A percentile compares a stretch with the other conserved stretches of the same genome.
These are phyloP conservation scores for Metopia argyrocephala DNA, from an alignment of 2,888 invertebrate genomes.

Conservation along the genomic window DNA sequence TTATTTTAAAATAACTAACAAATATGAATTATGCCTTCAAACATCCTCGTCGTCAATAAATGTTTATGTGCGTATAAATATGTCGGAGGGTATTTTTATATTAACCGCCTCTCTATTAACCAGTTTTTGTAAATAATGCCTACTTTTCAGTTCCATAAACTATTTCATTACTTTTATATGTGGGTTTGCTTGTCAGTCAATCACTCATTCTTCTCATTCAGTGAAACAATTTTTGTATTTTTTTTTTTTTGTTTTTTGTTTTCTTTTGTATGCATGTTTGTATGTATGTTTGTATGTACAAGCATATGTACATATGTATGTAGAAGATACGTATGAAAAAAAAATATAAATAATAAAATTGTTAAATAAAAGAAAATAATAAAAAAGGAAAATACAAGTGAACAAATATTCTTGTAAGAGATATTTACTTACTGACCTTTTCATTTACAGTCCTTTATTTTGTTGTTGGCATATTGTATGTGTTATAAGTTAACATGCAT, in stretches of 20 bases:
- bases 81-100: background rate
- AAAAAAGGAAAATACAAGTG: background rate
- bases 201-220: slow-evolving; percentile 6
- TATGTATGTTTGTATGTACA: background rate
- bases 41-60: background rate
- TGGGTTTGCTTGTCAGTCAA: background rate
- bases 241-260: slow-evolving; percentile 6
- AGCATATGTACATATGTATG: background rate
- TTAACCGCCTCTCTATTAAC: slow-evolving; percentile 18
- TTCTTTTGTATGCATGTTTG: background rate
- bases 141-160: slow-evolving; percentile 30
- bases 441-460: slow-evolving; percentile 24
- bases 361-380: slow-evolving; percentile 21
- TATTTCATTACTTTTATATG: slow-evolving; percentile 9
- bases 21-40: too few species aligned
- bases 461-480: background rate
- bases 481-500: background rate
- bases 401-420: slow-evolving; percentile 21
- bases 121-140: slow-evolving; percentile 14
- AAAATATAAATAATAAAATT: slow-evolving; percentile 30
- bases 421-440: slow-evolving; percentile 43
- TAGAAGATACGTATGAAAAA: background rate
- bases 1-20: too few species aligned
- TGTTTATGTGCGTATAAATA: background rate
- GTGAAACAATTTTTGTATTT: slow-evolving; percentile 18